Evolutionary conservation across 2,888 invertebrate species (phyloP), one percentile per base, ranked within the genome.

Genomic region (Brachypalpus laphriformis): DNA sequence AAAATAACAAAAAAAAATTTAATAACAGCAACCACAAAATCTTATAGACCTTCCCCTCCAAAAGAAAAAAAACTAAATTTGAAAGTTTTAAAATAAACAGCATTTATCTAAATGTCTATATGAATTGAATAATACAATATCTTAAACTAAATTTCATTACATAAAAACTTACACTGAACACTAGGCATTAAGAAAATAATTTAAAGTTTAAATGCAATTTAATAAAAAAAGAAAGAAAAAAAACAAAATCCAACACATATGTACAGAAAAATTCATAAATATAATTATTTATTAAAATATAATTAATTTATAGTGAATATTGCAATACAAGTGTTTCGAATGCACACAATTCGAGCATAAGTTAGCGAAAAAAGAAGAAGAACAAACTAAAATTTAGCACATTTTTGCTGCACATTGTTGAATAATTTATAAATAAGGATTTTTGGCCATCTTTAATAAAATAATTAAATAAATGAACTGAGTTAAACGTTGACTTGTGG

Each of bases 71-170:
- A 42, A 37, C 45, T 66, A 37, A 45, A 18, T 28, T 59, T 57
- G 59, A 72, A 78, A 63, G 49, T 49, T 68, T 74, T 47, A 72
- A 85, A 75, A 47, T 51, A 63, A 70, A 80, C 14, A 37, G 11
- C 22, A 71, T 65, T 81, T 57, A 75, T 80, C 78, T 80, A 80
- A 86, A 70, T 81, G 56, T 80, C 75, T 72, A 86, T 68, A 82
- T 70, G 49, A 85, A 87, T 86, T 82, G 81, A 82, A 87, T 87
- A 88, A 89, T 74, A 51, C 47, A 18, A 61, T 56, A 74, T 51
- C 4, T 49, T 59, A 63, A 68, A 59, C 8, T 42, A 76, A 72
- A 70, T 42, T 66, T 34, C 11, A 74, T 47, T 18, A 54, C 14
- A 54, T 28, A 61, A 75, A 65, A 34, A 16, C 42, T 72, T 45